Evolutionary conservation across 2,797 vertebrate species (phyloP), one percentile per base, ranked within the genome.

Genomic region (Gallirallus australis): DNA sequence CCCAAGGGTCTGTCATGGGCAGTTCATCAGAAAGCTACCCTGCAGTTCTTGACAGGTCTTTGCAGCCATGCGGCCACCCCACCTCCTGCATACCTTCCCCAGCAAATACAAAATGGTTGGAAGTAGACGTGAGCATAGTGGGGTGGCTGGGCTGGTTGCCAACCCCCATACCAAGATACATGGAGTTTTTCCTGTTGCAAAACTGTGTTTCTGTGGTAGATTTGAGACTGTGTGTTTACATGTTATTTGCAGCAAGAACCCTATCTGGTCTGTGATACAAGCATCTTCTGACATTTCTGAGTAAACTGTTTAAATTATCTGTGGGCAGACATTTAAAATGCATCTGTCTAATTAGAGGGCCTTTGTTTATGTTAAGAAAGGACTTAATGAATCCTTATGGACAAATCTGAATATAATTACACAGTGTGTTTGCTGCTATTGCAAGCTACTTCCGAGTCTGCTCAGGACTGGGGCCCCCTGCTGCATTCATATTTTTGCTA

Each of bases 271-370:
- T 90, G 72, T 54, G 76, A 90, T 45, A 92, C 66, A 79, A 95
- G 83, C 76, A 89, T 82, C 89, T 95, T 96, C 80, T 97, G 95
- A 95, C 89, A 78, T 97, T 94, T 93, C 72, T 23, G 69, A 93
- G 94, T 97, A 96, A 97, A 97, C 90, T 96, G 96, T 97, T 97
- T 96, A 95, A 95, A 86, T 95, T 92, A 96, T 93, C 83, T 63
- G 30, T 59, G 65, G 82, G 79, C 57, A 86, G 93, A 63, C n/a
- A 82, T 88, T 87, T 93, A 90, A 96, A 90, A 93, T 63, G 17
- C 31, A 37, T 94, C 80, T 81, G 39, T 66, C 94, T 96, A 97
- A 97, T 97, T 96, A 97, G 91, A 91, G 23, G 40, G 17, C 30
- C 57, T 88, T 66, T 93, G 92, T 93, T 97, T 97, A 95, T 73